phyloP scores from a whole-genome alignment of 2,113 vertebrate genomes.

The Ciconia boyciana region DNA sequence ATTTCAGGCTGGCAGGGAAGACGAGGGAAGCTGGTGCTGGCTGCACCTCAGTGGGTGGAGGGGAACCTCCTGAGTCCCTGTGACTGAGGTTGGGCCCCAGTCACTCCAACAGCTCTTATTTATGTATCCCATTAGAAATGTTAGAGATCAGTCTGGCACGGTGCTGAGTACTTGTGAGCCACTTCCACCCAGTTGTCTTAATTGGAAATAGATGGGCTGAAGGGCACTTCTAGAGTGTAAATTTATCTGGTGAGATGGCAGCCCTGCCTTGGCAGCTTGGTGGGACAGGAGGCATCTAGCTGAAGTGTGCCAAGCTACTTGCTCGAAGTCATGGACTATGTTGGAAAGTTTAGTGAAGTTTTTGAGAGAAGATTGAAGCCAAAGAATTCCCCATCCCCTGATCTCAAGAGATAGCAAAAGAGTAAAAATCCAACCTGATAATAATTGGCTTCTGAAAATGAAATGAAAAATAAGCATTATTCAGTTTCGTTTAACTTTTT shows the following conservation, averaged over 20 bases:
- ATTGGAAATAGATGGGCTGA: background rate
- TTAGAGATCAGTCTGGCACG: background rate
- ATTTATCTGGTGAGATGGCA: background rate
- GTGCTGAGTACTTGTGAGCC: background rate
- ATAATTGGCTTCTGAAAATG: background rate
- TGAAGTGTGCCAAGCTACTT: background rate
- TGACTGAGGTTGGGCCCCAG: background rate
- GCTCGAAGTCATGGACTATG: background rate
- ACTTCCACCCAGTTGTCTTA: background rate
- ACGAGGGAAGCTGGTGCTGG: background rate
- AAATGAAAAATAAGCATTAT: background rate
- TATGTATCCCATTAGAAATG: background rate
- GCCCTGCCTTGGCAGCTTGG: background rate
- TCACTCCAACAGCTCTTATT: background rate
- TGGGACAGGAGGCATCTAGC: slow-evolving; percentile 2
- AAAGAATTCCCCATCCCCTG: background rate
- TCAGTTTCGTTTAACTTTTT: background rate
- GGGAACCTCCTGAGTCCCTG: background rate
- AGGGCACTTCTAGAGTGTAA: background rate
- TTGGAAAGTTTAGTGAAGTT: background rate
- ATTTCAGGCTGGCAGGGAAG: background rate
- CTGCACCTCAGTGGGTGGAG: background rate
- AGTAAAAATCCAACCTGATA: background rate
- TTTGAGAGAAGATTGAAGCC: background rate
- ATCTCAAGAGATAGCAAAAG: background rate